phyloP scores from a whole-genome alignment of 2,113 vertebrate species.

The Callopanchax toddi region DNA sequence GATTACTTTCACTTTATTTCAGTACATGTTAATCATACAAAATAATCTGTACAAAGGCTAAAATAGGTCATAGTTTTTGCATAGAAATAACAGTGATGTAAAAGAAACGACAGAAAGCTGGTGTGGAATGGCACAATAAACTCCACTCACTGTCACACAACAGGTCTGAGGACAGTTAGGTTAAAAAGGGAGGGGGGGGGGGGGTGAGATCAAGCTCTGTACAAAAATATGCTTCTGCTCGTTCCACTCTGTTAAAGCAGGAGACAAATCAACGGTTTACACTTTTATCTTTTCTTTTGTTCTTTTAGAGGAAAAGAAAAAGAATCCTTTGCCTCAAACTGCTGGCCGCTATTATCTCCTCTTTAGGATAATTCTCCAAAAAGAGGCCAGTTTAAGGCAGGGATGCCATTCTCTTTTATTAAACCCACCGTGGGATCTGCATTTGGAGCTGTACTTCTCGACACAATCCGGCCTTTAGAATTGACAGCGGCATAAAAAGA shows the following conservation, averaged over 20 bases:
- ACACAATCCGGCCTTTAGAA: conserved; percentile 26
- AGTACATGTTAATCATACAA: conserved; percentile 82
- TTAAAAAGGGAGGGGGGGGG: conserved; percentile 31
- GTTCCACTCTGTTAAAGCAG: conserved; percentile 45
- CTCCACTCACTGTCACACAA: conserved; percentile 67
- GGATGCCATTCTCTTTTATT: conserved; percentile 5
- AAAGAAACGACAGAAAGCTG: conserved; percentile 66
- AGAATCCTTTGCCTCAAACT: neutral
- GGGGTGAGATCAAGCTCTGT: conserved; percentile 40
- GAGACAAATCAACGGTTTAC: conserved; percentile 44
- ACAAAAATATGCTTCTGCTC: conserved; percentile 69
- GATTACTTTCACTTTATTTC: conserved; percentile 83
- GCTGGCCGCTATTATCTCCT: conserved; percentile 36
- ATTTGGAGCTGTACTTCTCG: neutral
- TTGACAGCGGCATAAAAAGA: conserved; percentile 32
- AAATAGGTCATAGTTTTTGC: conserved; percentile 80
- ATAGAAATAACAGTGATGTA: conserved; percentile 82
- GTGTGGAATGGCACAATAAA: conserved; percentile 80
- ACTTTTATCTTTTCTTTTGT: conserved; percentile 63
- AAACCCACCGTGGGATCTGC: conserved; percentile 20
- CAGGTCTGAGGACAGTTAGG: conserved; percentile 47
- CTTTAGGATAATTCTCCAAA: conserved; percentile 26
- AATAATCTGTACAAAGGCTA: conserved; percentile 84
- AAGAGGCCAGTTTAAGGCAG: conserved; percentile 27
- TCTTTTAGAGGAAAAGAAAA: conserved; percentile 25